Percentiles rank a stretch among this genome's conserved stretches.
These are phyloP conservation scores for Choristoneura fumiferana DNA, from an alignment of 1,140 invertebrate genomes.

Conservation along the genomic window DNA sequence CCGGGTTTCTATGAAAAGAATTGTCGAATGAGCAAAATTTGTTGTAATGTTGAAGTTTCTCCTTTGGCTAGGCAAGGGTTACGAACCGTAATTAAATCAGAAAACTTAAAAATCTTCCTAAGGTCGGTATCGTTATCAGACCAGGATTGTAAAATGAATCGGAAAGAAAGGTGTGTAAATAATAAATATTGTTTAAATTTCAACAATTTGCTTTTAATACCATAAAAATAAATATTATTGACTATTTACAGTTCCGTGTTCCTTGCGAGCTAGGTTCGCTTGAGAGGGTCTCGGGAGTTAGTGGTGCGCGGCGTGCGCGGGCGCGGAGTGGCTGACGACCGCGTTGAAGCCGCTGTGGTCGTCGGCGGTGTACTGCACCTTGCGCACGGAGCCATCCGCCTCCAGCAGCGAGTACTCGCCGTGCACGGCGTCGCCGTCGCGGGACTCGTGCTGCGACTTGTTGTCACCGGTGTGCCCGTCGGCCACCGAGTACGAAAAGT, in stretches of 20 bases:
- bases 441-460: slow-evolving; percentile 28
- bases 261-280: not conserved
- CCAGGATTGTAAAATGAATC: too few relatives aligned
- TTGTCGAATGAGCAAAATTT: too few relatives aligned
- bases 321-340: slow-evolving; percentile 79
- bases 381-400: slow-evolving; percentile 47
- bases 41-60: too few relatives aligned
- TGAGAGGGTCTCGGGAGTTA: not conserved
- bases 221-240: slow-evolving; percentile 15
- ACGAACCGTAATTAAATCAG: too few relatives aligned
- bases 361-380: slow-evolving; percentile 47
- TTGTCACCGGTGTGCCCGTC: slow-evolving; percentile 54
- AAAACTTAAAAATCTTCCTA: too few relatives aligned
- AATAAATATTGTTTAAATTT: slow-evolving; percentile 1
- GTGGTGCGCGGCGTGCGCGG: slow-evolving; percentile 54
- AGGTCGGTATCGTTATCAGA: too few relatives aligned
- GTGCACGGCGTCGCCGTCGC: slow-evolving; percentile 32
- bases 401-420: slow-evolving; percentile 40
- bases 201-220: slow-evolving; percentile 16
- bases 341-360: slow-evolving; percentile 39
- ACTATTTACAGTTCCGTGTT: slow-evolving; percentile 16
- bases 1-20: too few relatives aligned
- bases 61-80: too few relatives aligned
- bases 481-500: slow-evolving; percentile 65
- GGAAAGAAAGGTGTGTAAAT: too few relatives aligned